Percentiles rank a stretch among this genome's conserved stretches.
These are phyloP conservation scores for Drosophila longiperda DNA, from an alignment of 2,888 invertebrate species.

Conservation along the genomic window DNA sequence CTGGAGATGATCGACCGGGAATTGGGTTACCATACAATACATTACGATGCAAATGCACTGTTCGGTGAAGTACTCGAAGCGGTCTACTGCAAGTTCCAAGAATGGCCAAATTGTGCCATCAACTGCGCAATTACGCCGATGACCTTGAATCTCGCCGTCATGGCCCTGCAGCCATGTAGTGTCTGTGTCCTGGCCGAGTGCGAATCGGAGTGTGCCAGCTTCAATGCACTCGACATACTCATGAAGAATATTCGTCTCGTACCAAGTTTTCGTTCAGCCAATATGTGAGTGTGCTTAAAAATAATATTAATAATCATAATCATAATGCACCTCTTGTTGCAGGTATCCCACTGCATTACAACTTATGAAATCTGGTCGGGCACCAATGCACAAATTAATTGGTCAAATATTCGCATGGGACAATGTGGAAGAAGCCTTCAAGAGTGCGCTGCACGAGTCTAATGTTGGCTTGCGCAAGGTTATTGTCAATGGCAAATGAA, in stretches of 20 bases:
- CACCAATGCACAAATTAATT: slow-evolving; percentile 69
- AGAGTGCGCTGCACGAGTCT: slow-evolving; percentile 70
- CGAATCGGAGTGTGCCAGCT: slow-evolving; percentile 77
- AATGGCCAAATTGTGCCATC: slow-evolving; percentile 78
- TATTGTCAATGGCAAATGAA: slow-evolving; percentile 60
- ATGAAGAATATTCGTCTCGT: slow-evolving; percentile 80
- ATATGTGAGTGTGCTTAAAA: slow-evolving; percentile 68
- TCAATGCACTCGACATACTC: slow-evolving; percentile 78
- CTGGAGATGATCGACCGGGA: slow-evolving; percentile 55
- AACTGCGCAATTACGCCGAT: slow-evolving; percentile 77
- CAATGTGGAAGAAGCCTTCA: slow-evolving; percentile 68
- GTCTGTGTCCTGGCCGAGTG: slow-evolving; percentile 78
- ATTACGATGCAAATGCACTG: slow-evolving; percentile 53
- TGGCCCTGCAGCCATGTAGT: slow-evolving; percentile 76
- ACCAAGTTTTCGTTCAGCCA: slow-evolving; percentile 80
- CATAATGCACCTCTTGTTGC: not conserved
- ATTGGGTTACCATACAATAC: slow-evolving; percentile 66
- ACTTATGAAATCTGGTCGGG: slow-evolving; percentile 69
- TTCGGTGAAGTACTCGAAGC: slow-evolving; percentile 61
- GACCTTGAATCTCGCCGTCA: slow-evolving; percentile 78
- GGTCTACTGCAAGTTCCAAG: slow-evolving; percentile 56
- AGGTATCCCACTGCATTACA: slow-evolving; percentile 80
- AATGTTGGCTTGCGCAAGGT: slow-evolving; percentile 75
- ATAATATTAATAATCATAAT: not conserved
- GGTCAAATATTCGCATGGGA: slow-evolving; percentile 58